Base-by-base conservation (phyloP, 2,113 vertebrate species). In the Scatophagus argus region DNA sequence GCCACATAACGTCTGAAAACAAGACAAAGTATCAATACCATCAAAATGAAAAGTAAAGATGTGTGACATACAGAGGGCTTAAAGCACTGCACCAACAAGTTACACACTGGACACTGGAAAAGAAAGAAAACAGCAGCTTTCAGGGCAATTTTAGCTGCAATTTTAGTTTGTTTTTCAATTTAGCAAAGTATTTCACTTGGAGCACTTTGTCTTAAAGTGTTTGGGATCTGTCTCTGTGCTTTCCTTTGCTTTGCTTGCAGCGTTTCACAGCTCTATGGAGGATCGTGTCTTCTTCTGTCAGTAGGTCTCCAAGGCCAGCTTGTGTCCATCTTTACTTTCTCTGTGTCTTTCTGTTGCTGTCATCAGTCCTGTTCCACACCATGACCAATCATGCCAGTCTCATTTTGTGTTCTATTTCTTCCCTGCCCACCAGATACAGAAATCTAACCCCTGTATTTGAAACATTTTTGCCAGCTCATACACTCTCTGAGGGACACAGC, bases 361-460 rank as follows among this genome's bases (percentile, higher is more conserved):
- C 38, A 32, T 60, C 64, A n/a, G 38, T 59, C 23, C 47, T 17
- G 10, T 51, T 3, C 32, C 39, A 21, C 27, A 39, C 14, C 5
- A 11, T 1, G 8, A 2, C 36, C 12, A 13, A 4, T 80, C 72
- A 58, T 63, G 66, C 79, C 49, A 58, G 2, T 60, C 25, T 56
- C 12, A 58, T 60, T 32, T 56, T 23, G 52, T 47, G 36, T 23
- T 46, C 0, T 58, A 23, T 38, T 62, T 75, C 54, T 9, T 70
- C 62, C 16, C 38, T 3, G 25, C 61, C 75, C 36, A 16, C 21
- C 27, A 16, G 19, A 32, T 5, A 17, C 29, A 71, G 34, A 79
- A 84, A 41, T 56, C 49, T 39, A 4, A 56, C 51, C 64, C 29
- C 73, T 52, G 69, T 73, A 78, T 81, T 87, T 79, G 10, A 36